Base-by-base conservation (phyloP, 2,888 invertebrate species). In the Stomorhina lunata region DNA sequence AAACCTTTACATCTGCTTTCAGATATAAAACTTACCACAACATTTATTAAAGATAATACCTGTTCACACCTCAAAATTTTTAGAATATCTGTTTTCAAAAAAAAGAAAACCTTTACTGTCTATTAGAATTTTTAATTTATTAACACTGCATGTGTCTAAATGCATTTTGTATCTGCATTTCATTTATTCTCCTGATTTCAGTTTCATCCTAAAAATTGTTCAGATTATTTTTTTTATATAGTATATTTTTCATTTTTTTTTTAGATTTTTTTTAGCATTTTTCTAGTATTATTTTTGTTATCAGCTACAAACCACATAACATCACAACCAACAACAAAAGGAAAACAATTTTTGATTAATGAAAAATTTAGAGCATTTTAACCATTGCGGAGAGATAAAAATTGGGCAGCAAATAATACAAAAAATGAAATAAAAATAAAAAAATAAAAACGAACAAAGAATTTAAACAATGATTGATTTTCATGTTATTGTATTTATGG, bases 91-190 rank as follows among this genome's bases (percentile, higher is more conserved):
- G n/a, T n/a, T 20, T 12, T 12, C 4, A 29, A 9, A 50, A 34
- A 55, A 17, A 55, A 17, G 34, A 48, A 63, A 45, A 80, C 12
- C 59, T 71, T 69, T 69, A 76, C 22, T 69, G 55, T 27, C 50
- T 80, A 65, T 76, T 34, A 34, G 57, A 66, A 66, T 66, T 34
- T 76, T 71, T 76, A 76, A 76, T 81, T 76, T 81, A 71, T 76
- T 65, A 81, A 71, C 76, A 76, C 71, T 76, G 71, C 80, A 81
- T 66, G 34, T 66, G 57, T 53, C 40, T 45, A 15, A 25, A n/a
- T n/a, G n/a, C n/a, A n/a, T n/a, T n/a, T n/a, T n/a, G 59, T 45
- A 17, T 43, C 25, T 48, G 17, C 48, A 40, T 55, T 5, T 65
- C n/a, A n/a, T n/a, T 45, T 59, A 2, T 40, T 40, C 65, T 80